Conservation (phyloP, 2,113 vertebrate genomes). For the Prunella himalayana region DNA sequence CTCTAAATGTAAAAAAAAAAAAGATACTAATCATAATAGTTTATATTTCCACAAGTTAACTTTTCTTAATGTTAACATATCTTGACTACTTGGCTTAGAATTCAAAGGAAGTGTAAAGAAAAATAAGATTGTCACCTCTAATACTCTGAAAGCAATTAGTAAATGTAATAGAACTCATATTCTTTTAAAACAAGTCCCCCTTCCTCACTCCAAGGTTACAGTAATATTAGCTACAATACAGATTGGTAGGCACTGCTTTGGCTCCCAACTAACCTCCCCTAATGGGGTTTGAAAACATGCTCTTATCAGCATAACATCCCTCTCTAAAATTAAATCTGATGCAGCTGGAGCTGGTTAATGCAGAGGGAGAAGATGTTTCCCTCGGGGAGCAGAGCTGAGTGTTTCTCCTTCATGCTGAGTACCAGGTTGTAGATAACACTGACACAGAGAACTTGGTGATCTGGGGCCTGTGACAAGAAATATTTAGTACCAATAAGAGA, state of each 20-base stretch:
- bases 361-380: constrained; percentile 17
- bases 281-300: background rate
- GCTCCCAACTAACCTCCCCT: background rate
- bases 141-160: background rate
- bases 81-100: background rate
- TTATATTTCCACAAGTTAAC: background rate
- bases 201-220: background rate
- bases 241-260: background rate
- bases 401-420: background rate
- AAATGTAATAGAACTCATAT: background rate
- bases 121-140: background rate
- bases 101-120: background rate
- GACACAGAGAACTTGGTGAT: background rate
- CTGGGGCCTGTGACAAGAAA: background rate
- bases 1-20: background rate
- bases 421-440: background rate
- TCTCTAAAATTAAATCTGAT: constrained; percentile 29
- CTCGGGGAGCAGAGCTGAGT: background rate
- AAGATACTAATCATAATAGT: background rate
- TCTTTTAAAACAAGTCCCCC: background rate
- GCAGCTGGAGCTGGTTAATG: constrained; percentile 9
- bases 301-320: background rate
- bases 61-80: background rate
- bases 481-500: background rate
- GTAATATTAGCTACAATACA: background rate